Conservation (phyloP, 2,797 vertebrate genomes). For the Lutjanus campechanus region DNA sequence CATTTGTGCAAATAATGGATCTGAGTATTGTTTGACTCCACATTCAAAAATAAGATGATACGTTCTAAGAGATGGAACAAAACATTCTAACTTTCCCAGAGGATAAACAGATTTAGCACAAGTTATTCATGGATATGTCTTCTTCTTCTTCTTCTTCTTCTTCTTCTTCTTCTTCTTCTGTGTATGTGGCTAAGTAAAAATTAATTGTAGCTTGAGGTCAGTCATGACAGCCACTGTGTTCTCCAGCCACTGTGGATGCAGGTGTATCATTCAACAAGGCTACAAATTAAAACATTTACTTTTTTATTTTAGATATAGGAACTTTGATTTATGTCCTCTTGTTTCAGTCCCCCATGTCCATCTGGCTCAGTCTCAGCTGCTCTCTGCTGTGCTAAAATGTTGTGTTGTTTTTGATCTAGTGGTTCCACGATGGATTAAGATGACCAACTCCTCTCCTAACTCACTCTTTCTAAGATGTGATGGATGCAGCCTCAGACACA, state of each 20-base stretch:
- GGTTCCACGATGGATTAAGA: conserved; percentile 11
- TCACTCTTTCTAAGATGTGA: conserved; percentile 18
- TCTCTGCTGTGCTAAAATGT: conserved; percentile 9
- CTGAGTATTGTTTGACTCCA: not conserved
- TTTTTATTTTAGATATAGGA: not conserved
- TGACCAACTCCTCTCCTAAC: conserved; percentile 21
- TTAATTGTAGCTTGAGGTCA: not conserved
- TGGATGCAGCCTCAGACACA: conserved; percentile 21
- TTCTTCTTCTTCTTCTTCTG: not conserved
- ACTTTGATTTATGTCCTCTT: not conserved
- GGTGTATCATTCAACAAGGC: not conserved
- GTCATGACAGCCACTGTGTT: not conserved
- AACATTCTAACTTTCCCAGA: not conserved
- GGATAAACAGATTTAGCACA: not conserved
- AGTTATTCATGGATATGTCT: not conserved
- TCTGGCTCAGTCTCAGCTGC: not conserved
- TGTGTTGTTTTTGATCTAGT: not conserved
- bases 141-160: not conserved
- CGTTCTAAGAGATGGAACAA: not conserved
- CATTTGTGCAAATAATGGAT: not conserved
- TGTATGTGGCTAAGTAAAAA: not conserved
- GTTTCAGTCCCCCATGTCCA: not conserved
- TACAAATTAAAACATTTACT: not conserved
- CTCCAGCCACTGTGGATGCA: not conserved
- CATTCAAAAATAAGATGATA: not conserved